Percentiles rank a stretch among this genome's conserved stretches.
Evolutionary conservation across 2,113 vertebrate genomes (phyloP).

Genomic region (Proteles cristata): DNA sequence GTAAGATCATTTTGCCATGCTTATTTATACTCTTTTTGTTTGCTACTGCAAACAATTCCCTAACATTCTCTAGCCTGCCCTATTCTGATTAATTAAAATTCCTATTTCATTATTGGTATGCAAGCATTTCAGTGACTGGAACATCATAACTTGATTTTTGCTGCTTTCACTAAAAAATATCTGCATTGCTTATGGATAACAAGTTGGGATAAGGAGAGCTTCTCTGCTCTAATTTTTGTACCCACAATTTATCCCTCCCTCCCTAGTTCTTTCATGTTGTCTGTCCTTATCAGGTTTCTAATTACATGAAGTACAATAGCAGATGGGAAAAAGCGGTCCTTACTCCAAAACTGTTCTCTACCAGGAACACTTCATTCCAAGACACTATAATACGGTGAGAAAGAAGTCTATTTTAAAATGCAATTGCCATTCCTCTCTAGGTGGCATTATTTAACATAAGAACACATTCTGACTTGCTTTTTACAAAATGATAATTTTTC

Average conservation of each 20-base stretch:
- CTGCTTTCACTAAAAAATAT: not conserved
- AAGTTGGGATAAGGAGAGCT: not conserved
- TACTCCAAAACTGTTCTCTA: not conserved
- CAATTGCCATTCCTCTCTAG: not conserved
- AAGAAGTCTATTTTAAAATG: conserved; percentile 23
- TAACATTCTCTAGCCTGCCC: not conserved
- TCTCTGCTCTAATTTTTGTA: not conserved
- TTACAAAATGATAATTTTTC: not conserved
- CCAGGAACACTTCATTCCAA: not conserved
- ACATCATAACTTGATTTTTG: not conserved
- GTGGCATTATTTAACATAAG: not conserved
- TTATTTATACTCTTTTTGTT: not conserved
- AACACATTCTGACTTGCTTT: not conserved
- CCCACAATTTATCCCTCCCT: not conserved
- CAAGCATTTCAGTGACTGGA: not conserved
- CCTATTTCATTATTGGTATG: not conserved
- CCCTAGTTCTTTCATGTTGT: not conserved
- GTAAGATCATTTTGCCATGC: not conserved
- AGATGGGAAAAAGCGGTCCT: not conserved
- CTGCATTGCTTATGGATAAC: not conserved
- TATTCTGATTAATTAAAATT: not conserved
- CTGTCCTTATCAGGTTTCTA: not conserved
- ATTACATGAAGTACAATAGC: not conserved
- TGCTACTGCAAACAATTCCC: not conserved
- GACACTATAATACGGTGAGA: not conserved